Conservation (phyloP, 1,140 invertebrate species). For the Aphelenchoides besseyi region DNA sequence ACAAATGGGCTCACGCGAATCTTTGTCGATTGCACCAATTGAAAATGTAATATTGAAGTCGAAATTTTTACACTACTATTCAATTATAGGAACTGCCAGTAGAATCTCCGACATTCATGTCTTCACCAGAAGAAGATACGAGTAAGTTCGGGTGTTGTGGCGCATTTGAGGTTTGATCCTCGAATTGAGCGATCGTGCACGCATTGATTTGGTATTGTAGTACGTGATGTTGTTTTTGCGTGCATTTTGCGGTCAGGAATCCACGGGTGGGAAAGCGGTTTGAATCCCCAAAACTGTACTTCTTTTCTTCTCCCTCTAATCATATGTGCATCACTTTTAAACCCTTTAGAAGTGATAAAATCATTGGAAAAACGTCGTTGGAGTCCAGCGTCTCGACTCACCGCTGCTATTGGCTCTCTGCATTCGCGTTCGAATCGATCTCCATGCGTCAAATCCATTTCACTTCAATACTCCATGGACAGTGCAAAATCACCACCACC, state of each 20-base stretch:
- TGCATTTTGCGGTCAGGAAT: not conserved
- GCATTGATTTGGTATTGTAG: not conserved
- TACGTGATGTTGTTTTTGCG: conserved; percentile 3
- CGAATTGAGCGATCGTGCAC: not conserved
- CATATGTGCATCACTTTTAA: too few species aligned
- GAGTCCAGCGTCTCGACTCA: conserved; percentile 5
- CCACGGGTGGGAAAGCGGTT: too few species aligned
- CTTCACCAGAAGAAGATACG: conserved; percentile 55
- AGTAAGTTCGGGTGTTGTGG: conserved; percentile 41
- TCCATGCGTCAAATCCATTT: not conserved
- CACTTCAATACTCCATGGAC: not conserved
- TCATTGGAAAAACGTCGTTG: not conserved
- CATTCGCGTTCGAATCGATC: not conserved
- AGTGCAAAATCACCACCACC: not conserved
- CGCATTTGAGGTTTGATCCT: not conserved
- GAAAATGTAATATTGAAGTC: not conserved
- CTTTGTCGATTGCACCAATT: conserved; percentile 6
- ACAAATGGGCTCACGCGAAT: not conserved
- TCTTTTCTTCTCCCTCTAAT: not conserved
- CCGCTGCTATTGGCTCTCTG: not conserved
- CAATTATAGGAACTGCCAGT: conserved; percentile 21
- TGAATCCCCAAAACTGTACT: not conserved
- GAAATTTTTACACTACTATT: conserved; percentile 5
- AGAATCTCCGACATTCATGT: conserved; percentile 54
- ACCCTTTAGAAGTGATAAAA: conserved; percentile 8